Evolutionary conservation across 2,113 vertebrate genomes (phyloP).

Genomic region (Rattus norvegicus): GRCr8 NC_086034.1:45444501-45445000

Average conservation of each 20-base stretch:
- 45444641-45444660: not conserved
- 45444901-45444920: not conserved
- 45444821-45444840: not conserved
- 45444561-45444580: not conserved
- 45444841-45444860: not conserved
- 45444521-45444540: not conserved
- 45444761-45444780: not conserved
- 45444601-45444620: not conserved
- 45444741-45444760: not conserved
- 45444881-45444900: not conserved
- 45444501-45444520: not conserved
- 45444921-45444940: not conserved
- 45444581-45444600: not conserved
- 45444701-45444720: not conserved
- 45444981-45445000: not conserved
- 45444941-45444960: not conserved
- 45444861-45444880: not conserved
- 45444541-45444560: not conserved
- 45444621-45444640: conserved; percentile 11
- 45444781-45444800: not conserved
- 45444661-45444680: not conserved
- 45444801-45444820: no score
- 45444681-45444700: not conserved
- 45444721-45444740: not conserved
- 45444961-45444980: not conserved